A percentile compares a stretch with the other conserved stretches of the same genome.
Evolutionary conservation across 92 coral and sea anemone genomes (phyloP).

Genomic region (Zoanthus sansibaricus): DNA sequence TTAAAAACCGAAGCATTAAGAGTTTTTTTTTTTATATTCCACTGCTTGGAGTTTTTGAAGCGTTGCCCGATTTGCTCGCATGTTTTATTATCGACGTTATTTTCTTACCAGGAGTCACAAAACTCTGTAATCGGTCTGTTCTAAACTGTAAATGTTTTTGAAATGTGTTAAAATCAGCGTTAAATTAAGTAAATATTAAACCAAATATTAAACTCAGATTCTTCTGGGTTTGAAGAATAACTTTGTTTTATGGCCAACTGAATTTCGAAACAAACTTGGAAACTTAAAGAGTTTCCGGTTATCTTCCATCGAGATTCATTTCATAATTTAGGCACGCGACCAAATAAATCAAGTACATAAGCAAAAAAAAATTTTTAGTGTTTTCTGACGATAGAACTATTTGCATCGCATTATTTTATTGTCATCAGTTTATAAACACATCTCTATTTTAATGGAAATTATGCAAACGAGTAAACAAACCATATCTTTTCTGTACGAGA

Average conservation of each 20-base stretch:
- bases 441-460: slow-evolving; percentile 32
- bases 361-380: not conserved
- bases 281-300: slow-evolving; percentile 3
- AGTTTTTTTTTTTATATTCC: not conserved
- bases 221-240: not conserved
- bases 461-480: not conserved
- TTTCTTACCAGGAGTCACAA: not conserved
- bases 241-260: not conserved
- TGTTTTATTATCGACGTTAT: not conserved
- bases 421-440: slow-evolving; percentile 34
- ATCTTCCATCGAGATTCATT: not conserved
- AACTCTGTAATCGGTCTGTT: slow-evolving; percentile 3
- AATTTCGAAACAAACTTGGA: slow-evolving; percentile 1
- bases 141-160: slow-evolving; percentile 4
- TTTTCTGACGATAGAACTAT: slow-evolving; percentile 13
- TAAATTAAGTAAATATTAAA: slow-evolving; percentile 18
- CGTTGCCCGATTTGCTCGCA: not conserved
- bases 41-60: not conserved
- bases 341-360: slow-evolving; percentile 20
- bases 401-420: slow-evolving; percentile 41
- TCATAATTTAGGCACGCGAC: slow-evolving; percentile 27
- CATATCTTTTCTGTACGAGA: not conserved
- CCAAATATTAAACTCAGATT: not conserved
- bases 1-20: not conserved
- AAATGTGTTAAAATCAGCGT: slow-evolving; percentile 33